These are phyloP conservation scores for Nemopilema nomurai DNA, from an alignment of 30 jellyfish, hydroid and myxozoan species.

Conservation along the genomic window DNA sequence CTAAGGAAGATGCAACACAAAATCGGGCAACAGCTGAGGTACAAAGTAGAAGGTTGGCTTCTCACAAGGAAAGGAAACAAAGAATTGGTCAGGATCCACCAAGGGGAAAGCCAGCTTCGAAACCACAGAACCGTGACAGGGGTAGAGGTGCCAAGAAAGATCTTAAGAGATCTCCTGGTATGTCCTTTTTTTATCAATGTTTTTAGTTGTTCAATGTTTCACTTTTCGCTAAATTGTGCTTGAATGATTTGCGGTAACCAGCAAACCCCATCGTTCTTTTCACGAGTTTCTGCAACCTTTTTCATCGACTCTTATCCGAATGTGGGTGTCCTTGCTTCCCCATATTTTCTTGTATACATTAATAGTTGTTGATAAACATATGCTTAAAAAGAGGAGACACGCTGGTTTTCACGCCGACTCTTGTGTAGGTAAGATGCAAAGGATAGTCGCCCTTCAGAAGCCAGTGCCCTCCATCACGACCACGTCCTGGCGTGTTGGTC, in stretches of 20 bases:
- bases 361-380: no score
- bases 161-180: slow-evolving; percentile 42
- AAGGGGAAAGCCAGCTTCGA: not conserved
- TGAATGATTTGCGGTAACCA: not conserved
- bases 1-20: slow-evolving; percentile 36
- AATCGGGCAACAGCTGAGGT: slow-evolving; percentile 11
- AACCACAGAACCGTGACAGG: not conserved
- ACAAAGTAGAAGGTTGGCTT: slow-evolving; percentile 15
- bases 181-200: not conserved
- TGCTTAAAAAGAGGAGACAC: no score
- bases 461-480: slow-evolving; percentile 77
- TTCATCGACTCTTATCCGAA: no score
- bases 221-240: not conserved
- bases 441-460: slow-evolving; percentile 53
- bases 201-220: not conserved
- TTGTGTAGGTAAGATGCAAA: slow-evolving; percentile 59
- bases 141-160: slow-evolving; percentile 23
- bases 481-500: slow-evolving; percentile 91
- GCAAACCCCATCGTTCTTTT: not conserved
- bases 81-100: slow-evolving; percentile 10
- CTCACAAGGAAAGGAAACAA: slow-evolving; percentile 59
- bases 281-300: no score
- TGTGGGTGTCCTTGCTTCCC: no score
- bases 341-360: no score
- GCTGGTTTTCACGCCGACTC: no score